Conservation (phyloP, 1,140 invertebrate genomes). For the Uloborus diversus region DNA sequence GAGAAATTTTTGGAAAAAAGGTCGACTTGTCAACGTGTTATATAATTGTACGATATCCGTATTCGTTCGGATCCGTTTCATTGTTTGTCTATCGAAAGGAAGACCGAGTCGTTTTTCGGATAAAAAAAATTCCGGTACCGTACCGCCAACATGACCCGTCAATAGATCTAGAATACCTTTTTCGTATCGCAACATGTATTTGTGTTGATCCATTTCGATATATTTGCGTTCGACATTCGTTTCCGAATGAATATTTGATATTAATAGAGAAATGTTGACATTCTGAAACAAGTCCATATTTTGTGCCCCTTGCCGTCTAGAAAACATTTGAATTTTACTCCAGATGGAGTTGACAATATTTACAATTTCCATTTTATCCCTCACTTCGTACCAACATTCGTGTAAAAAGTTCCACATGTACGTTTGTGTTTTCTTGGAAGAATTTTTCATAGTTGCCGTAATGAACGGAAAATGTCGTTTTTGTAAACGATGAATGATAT, state of each 20-base stretch:
- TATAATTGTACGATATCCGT: not conserved
- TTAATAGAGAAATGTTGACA: not conserved
- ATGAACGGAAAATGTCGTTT: constrained; percentile 10
- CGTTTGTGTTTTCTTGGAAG: not conserved
- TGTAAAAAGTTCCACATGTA: constrained; percentile 17
- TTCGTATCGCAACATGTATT: not conserved
- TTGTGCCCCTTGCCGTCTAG: not conserved
- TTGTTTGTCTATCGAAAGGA: not conserved
- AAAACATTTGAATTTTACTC: not conserved
- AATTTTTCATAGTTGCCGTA: not conserved
- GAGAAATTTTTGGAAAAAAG: constrained; percentile 7
- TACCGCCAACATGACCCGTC: constrained; percentile 23
- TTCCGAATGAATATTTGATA: not conserved
- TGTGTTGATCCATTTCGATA: constrained; percentile 24
- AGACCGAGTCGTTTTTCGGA: constrained; percentile 1
- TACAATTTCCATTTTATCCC: not conserved
- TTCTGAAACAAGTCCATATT: not conserved
- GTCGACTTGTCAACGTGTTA: not conserved
- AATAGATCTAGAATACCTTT: constrained; percentile 5
- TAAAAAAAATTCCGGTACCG: constrained; percentile 11
- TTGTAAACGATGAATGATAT: not conserved
- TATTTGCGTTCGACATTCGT: not conserved
- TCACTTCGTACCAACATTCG: constrained; percentile 22
- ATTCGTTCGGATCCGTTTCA: not conserved
- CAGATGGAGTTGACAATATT: not conserved